A percentile compares a stretch with the other conserved stretches of the same genome.
These are phyloP conservation scores for Scortum barcoo DNA, from an alignment of 2,113 vertebrate genomes.

Conservation along the genomic window DNA sequence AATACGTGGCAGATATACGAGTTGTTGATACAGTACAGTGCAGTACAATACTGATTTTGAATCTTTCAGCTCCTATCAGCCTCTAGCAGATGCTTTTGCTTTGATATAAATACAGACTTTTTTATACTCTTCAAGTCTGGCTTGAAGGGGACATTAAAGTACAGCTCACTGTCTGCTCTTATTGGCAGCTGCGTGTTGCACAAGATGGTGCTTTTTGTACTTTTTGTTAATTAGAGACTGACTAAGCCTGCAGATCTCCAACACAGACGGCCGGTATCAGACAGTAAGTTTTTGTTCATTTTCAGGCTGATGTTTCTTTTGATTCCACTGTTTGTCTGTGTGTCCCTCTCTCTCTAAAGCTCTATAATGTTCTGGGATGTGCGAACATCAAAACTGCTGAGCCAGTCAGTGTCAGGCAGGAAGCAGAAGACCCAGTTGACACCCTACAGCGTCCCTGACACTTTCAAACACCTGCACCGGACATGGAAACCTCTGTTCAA, in stretches of 20 bases:
- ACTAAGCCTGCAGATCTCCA: background rate
- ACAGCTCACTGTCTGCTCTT: background rate
- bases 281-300: slow-evolving; percentile 2
- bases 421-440: slow-evolving; percentile 66
- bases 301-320: background rate
- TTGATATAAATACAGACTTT: background rate
- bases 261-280: background rate
- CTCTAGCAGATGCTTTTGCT: background rate
- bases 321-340: slow-evolving; percentile 17
- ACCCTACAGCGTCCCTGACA: slow-evolving; percentile 74
- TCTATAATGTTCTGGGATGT: slow-evolving; percentile 93
- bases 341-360: slow-evolving; percentile 71
- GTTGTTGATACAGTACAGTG: background rate
- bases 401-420: slow-evolving; percentile 62
- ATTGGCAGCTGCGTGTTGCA: background rate
- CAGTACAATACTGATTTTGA: background rate
- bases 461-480: slow-evolving; percentile 88
- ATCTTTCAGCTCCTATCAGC: background rate
- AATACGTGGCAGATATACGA: background rate
- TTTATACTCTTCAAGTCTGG: background rate
- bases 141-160: background rate
- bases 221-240: background rate
- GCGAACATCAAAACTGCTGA: slow-evolving; percentile 71
- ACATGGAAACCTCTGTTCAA: slow-evolving; percentile 91
- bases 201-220: background rate